A percentile compares a stretch with the other conserved stretches of the same genome.
Conservation (phyloP, 1,140 invertebrate species). For the Procambarus clarkii region DNA sequence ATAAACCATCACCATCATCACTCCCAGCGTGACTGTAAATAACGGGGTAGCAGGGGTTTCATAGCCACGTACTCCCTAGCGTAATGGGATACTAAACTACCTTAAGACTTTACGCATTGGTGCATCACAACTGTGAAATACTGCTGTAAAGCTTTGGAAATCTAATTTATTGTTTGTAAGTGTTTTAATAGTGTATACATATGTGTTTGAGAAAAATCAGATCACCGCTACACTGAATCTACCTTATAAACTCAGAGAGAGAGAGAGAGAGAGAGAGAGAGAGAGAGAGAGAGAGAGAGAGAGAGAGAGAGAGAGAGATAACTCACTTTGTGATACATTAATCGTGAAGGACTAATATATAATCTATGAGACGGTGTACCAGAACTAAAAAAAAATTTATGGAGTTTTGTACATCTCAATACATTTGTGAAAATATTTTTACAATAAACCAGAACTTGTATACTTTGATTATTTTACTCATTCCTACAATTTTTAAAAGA, state of each 20-base stretch:
- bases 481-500: not conserved
- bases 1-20: not conserved
- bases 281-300: too few relatives aligned
- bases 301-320: not conserved
- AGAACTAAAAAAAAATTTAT: not conserved
- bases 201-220: slow-evolving; percentile 6
- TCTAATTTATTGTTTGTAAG: slow-evolving; percentile 19
- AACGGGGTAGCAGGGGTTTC: not conserved
- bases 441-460: slow-evolving; percentile 24
- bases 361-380: not conserved
- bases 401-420: slow-evolving; percentile 37
- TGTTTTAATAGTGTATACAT: slow-evolving; percentile 30
- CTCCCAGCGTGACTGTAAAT: not conserved
- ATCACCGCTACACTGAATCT: slow-evolving; percentile 1
- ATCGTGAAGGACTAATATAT: not conserved
- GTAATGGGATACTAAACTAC: not conserved
- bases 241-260: slow-evolving; percentile 16
- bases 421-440: slow-evolving; percentile 45
- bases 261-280: too few relatives aligned
- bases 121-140: not conserved
- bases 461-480: not conserved
- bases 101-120: not conserved
- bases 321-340: slow-evolving; percentile 30
- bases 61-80: not conserved
- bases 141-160: not conserved